These are phyloP conservation scores for Rallus limicola DNA, from an alignment of 2,113 vertebrate genomes.

Conservation along the genomic window DNA sequence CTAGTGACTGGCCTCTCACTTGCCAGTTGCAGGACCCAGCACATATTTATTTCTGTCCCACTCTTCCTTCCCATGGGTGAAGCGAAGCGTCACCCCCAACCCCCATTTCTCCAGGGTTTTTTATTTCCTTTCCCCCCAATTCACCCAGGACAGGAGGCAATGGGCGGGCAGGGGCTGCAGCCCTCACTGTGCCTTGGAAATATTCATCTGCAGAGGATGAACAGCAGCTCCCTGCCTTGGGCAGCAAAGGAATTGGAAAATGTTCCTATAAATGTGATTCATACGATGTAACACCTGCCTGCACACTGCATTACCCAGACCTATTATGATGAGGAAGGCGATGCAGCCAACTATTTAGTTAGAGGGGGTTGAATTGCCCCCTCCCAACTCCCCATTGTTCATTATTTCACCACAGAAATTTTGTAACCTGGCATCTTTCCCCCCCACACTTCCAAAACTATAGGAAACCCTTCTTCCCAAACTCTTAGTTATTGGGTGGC, in stretches of 20 bases:
- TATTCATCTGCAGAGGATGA: conserved; percentile 44
- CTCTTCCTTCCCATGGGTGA: not conserved
- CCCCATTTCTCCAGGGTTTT: not conserved
- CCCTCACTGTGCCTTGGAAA: not conserved
- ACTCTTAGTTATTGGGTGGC: not conserved
- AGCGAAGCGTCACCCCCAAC: not conserved
- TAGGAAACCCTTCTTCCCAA: not conserved
- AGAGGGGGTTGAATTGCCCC: not conserved
- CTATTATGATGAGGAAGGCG: conserved; percentile 12
- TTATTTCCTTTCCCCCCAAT: not conserved
- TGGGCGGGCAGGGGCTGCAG: not conserved
- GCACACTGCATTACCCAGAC: not conserved
- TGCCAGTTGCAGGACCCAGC: not conserved
- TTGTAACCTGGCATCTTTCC: not conserved
- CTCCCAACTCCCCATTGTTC: not conserved
- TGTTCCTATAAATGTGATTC: conserved; percentile 63
- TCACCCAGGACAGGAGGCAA: not conserved
- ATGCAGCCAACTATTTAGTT: not conserved
- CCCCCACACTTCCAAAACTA: not conserved
- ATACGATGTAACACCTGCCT: conserved; percentile 17
- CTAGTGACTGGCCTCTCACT: not conserved
- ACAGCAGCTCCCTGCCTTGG: conserved; percentile 46
- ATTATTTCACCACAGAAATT: not conserved
- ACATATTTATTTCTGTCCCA: not conserved
- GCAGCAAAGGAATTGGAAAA: conserved; percentile 63